phyloP scores from a whole-genome alignment of 2,797 vertebrate genomes.

The Falco concolor region DNA sequence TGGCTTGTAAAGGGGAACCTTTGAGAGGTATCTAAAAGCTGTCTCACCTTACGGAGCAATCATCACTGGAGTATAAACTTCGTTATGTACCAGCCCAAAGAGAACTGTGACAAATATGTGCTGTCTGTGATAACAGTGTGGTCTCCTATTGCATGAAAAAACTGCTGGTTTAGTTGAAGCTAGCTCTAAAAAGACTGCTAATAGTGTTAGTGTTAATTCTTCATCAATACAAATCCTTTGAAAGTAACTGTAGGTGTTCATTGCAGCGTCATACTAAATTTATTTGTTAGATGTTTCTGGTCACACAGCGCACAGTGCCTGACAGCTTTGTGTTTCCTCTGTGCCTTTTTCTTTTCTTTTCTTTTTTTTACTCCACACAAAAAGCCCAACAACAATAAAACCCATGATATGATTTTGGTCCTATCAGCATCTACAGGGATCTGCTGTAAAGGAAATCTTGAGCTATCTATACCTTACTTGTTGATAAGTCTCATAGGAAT shows the following conservation, averaged over 20 bases:
- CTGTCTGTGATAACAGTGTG: too few species aligned
- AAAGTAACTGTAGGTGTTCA: not conserved
- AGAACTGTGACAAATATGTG: not conserved
- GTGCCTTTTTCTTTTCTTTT: fast-evolving
- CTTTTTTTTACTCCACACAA: not conserved
- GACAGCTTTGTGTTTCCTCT: not conserved
- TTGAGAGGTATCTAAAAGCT: not conserved
- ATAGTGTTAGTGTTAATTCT: not conserved
- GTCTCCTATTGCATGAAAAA: not conserved
- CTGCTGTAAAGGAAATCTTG: not conserved
- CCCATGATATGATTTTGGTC: not conserved
- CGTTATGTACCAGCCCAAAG: not conserved
- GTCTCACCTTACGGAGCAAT: not conserved
- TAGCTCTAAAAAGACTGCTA: not conserved
- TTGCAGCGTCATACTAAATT: not conserved
- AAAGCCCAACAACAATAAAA: not conserved
- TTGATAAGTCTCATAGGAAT: not conserved
- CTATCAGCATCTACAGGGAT: not conserved
- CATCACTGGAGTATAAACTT: not conserved
- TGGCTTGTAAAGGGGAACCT: not conserved
- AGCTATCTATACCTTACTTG: not conserved
- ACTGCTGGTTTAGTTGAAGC: not conserved
- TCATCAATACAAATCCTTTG: not conserved
- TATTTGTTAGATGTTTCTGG: not conserved
- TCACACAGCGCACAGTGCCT: not conserved